A percentile compares a stretch with the other conserved stretches of the same genome.
These are phyloP conservation scores for Rousettus leschenaultii DNA, from an alignment of 2,113 vertebrate genomes.

Conservation along the genomic window DNA sequence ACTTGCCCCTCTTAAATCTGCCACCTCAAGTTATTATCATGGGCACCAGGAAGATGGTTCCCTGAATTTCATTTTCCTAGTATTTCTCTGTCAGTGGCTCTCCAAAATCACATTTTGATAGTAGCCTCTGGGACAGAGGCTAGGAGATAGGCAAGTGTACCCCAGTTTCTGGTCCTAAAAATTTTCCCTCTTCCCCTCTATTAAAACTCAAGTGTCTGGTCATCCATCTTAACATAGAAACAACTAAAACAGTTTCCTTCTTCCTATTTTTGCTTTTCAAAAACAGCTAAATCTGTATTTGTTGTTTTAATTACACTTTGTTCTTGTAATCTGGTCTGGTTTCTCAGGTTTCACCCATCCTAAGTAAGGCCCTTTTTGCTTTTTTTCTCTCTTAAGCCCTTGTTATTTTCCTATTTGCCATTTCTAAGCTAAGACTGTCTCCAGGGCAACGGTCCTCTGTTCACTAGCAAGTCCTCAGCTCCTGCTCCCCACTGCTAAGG, in stretches of 20 bases:
- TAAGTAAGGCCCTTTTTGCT: constrained; percentile 18
- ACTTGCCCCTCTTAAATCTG: neutral
- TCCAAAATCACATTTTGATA: neutral
- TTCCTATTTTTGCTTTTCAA: constrained; percentile 23
- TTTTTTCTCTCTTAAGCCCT: constrained; percentile 37
- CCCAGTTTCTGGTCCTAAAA: neutral
- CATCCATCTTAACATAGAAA: neutral
- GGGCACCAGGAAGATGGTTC: neutral
- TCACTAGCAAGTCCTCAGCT: constrained; percentile 33
- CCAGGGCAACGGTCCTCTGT: constrained; percentile 67
- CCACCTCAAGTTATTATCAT: neutral
- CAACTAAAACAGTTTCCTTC: neutral
- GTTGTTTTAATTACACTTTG: constrained; percentile 47
- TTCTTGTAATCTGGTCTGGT: constrained; percentile 41
- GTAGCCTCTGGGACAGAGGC: neutral
- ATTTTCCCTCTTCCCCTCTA: neutral
- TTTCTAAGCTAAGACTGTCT: constrained; percentile 68
- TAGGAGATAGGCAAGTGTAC: neutral
- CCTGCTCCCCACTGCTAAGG: neutral
- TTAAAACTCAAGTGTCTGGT: neutral
- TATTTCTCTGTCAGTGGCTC: neutral
- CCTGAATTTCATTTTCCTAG: neutral
- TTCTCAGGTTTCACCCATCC: constrained; percentile 54
- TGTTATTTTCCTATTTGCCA: constrained; percentile 70
- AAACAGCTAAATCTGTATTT: constrained; percentile 49